Base-by-base conservation (phyloP, 1,140 invertebrate genomes). In the Paramacrobiotus metropolitanus region DNA sequence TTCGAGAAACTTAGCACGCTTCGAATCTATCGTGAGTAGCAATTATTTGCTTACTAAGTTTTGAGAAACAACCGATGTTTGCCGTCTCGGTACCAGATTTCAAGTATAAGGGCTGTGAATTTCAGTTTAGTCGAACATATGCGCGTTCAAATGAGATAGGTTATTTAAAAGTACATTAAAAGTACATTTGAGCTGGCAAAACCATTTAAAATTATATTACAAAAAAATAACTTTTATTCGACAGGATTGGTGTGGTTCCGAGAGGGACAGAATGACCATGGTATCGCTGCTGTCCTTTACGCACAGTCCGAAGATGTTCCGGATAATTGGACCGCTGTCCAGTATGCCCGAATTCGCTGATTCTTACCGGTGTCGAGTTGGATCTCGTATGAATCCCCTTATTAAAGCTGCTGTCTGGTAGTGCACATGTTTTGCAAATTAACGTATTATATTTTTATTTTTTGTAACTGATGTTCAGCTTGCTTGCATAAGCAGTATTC, bases 321-420 rank as follows among this genome's bases (percentile, higher is more conserved):
- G 48, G 15, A 24, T 55, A 4, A 55, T 55, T 24, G 48, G 48
- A 20, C 48, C 48, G 15, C 48, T 55, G 15, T 20, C 15, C 28
- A 55, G 24, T 24, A 55, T 55, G 48, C 48, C 48, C 24, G 15
- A 55, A 28, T 55, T 55, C 24, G 48, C 48, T 24, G 15, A 55
- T 9, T 15, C 48, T 9, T 55, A 20, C 24, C 48, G 28, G 15
- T 55, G 90, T 70, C 82, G 81, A 0, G 63, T 75, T 4, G 86
- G 84, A 9, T 83, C 83, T 31, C 81, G 80, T 1, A 94, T 94
- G 88, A 93, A 93, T 75, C 91, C 90, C 2, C 75, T 68, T 21
- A 78, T 87, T 63, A 94, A 95, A 71, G 94, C 90, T 74, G 85
- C 81, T 63, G 87, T 95, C 55, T 94, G 90, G 90, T 94, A n/a